A percentile compares a stretch with the other conserved stretches of the same genome.
Conservation (phyloP, 2,888 invertebrate species). For the Copidosoma aretas region DNA sequence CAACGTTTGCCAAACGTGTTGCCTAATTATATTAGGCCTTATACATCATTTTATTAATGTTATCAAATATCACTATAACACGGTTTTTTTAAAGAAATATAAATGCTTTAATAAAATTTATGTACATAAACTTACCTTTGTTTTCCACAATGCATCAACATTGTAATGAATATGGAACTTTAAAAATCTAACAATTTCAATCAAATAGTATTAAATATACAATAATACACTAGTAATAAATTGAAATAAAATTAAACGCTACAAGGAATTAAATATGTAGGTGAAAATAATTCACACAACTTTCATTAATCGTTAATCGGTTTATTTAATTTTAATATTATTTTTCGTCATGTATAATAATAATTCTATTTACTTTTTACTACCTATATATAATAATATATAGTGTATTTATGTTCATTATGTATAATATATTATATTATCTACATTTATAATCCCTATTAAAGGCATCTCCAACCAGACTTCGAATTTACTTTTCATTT, state of each 20-base stretch:
- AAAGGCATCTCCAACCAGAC: slow-evolving; percentile 64
- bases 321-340: slow-evolving; percentile 62
- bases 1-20: no score
- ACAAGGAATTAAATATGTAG: background rate
- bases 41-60: no score
- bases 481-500: slow-evolving; percentile 61
- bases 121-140: no score
- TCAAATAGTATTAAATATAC: no score
- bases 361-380: slow-evolving; percentile 57
- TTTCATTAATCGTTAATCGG: slow-evolving; percentile 60
- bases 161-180: no score
- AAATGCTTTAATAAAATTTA: no score
- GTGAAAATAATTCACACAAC: slow-evolving; percentile 21
- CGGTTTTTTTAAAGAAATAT: no score
- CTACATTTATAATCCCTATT: slow-evolving; percentile 63
- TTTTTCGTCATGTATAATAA: slow-evolving; percentile 57
- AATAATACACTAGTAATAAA: no score
- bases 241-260: background rate
- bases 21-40: no score
- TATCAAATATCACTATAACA: no score
- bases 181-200: no score
- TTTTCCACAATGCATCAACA: no score
- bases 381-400: slow-evolving; percentile 55
- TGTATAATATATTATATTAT: slow-evolving; percentile 63
- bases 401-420: slow-evolving; percentile 62